These are phyloP conservation scores for Zaprionus ghesquierei DNA, from an alignment of 1,140 invertebrate genomes.

Conservation along the genomic window DNA sequence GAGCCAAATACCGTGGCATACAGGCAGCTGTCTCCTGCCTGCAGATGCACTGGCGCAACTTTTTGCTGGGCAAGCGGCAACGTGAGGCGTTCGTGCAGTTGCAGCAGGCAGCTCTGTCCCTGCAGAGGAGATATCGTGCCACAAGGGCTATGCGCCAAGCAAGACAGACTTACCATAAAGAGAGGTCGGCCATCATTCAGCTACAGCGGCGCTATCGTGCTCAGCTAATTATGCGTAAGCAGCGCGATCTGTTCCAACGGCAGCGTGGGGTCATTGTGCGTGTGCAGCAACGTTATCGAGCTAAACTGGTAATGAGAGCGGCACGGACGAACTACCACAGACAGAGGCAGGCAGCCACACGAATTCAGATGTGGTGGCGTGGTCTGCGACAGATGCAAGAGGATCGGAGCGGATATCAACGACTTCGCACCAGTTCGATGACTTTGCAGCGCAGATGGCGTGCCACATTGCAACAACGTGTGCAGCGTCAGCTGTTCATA, in stretches of 20 bases:
- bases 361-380: slow-evolving; percentile 75
- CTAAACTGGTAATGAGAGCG: slow-evolving; percentile 49
- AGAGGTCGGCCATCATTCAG: slow-evolving; percentile 17
- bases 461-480: slow-evolving; percentile 43
- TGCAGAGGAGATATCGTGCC: slow-evolving; percentile 54
- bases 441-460: slow-evolving; percentile 74
- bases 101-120: slow-evolving; percentile 28
- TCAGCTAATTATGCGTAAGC: slow-evolving; percentile 41
- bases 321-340: slow-evolving; percentile 27
- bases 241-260: slow-evolving; percentile 39
- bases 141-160: slow-evolving; percentile 37
- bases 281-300: slow-evolving; percentile 49
- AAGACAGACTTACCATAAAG: slow-evolving; percentile 4
- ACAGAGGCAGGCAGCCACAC: slow-evolving; percentile 29
- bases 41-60: slow-evolving; percentile 82
- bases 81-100: slow-evolving; percentile 32
- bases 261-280: slow-evolving; percentile 53
- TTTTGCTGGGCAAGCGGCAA: slow-evolving; percentile 50
- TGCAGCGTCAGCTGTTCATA: slow-evolving; percentile 67
- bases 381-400: slow-evolving; percentile 48
- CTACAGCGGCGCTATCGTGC: slow-evolving; percentile 57
- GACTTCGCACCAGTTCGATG: slow-evolving; percentile 47
- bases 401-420: slow-evolving; percentile 52
- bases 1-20: slow-evolving; percentile 66
- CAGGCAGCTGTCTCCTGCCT: slow-evolving; percentile 70